Conservation (phyloP, 2,797 vertebrate species). For the Brachymystax lenok region DNA sequence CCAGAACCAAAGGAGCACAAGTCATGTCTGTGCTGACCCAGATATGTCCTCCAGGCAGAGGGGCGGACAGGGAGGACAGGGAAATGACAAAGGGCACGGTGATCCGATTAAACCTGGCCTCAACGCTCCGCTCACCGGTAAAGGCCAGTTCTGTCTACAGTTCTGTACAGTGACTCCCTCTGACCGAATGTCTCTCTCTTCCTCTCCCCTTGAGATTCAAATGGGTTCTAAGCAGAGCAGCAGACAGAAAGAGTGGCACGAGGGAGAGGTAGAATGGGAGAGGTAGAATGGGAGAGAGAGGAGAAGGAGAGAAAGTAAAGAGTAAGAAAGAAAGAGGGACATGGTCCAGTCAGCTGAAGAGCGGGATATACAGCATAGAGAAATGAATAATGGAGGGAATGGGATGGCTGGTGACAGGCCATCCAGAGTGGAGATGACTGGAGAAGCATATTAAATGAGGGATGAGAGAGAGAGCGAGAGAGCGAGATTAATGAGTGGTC, state of each 20-base stretch:
- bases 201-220: not conserved
- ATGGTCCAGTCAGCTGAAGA: not conserved
- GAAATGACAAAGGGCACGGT: not conserved
- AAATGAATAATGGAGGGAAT: slow-evolving; percentile 2
- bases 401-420: not conserved
- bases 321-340: slow-evolving; percentile 18
- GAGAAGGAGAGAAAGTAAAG: slow-evolving; percentile 13
- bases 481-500: slow-evolving; percentile 37
- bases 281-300: not conserved
- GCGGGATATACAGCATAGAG: slow-evolving; percentile 15
- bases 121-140: not conserved
- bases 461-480: not conserved
- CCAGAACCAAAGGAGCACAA: not conserved
- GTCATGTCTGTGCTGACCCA: slow-evolving; percentile 10
- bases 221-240: not conserved
- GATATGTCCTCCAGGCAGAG: slow-evolving; percentile 26
- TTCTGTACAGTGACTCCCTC: not conserved
- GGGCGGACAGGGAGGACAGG: slow-evolving; percentile 8
- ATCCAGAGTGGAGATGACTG: not conserved
- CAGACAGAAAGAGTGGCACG: not conserved
- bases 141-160: not conserved
- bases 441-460: not conserved
- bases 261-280: slow-evolving; percentile 6
- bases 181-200: not conserved
- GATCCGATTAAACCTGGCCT: not conserved